Evolutionary conservation across 2,113 vertebrate species (phyloP), one percentile per base, ranked within the genome.

Genomic region (Hiodon alosoides): DNA sequence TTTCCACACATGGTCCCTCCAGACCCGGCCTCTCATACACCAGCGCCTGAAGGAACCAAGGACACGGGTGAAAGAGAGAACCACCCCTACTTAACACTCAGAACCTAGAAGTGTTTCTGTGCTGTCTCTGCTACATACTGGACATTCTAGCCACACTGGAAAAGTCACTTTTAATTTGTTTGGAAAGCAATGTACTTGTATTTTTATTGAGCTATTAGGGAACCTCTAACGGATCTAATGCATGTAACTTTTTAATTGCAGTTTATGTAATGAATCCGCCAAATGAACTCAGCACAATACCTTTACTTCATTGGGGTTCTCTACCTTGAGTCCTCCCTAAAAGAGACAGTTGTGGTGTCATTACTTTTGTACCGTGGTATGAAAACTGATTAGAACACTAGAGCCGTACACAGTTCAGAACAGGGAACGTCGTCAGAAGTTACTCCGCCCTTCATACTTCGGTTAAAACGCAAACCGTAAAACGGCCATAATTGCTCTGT

Each of bases 301-400:
- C 95, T 95, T 96, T 72, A 92, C 91, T 58, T 93, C 93, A 79
- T 80, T 85, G 60, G 92, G 85, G 69, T 90, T 91, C 88, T 98
- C 94, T 85, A 98, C 95, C 89, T 97, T 97, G 65, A 96, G 92
- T 69, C 90, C 92, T 81, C 93, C 95, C 96, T 98, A 83, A 46
- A 89, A 86, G 74, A 76, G 4, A 47, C 10, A 87, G 16, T 79
- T n/a, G n/a, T n/a, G 4, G 76, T 59, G 60, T 60, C 47, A 16
- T 64, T n/a, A 10, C 8, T 2, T 57, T 71, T 31, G 31, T 0
- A 31, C 31, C 31, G 31, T 31, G 31, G 31, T 31, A 31, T 31
- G 31, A 31, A 31, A 31, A 31, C 31, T 31, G 31, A 31, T 31
- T 31, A 31, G 31, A 31, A 31, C 31, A 31, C 31, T 31, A 31